Percentiles rank a stretch among this genome's conserved stretches.
phyloP scores from a whole-genome alignment of 1,140 invertebrate species.

The Holcopasites calliopsidis region DNA sequence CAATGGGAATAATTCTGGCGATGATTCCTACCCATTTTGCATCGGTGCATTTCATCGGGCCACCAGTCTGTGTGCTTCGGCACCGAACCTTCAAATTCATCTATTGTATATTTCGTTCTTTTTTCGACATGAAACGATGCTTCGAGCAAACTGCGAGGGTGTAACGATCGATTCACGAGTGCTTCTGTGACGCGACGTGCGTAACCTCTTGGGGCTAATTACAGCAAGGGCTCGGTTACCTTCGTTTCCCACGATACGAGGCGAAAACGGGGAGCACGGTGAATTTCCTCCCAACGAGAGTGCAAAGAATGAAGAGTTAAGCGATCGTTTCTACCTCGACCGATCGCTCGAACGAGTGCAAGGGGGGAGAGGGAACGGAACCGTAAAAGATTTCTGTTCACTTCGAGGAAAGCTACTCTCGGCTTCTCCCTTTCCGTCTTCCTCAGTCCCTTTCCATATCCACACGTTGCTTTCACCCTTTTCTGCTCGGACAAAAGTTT shows the following conservation, averaged over 20 bases:
- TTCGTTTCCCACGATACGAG: constrained; percentile 6
- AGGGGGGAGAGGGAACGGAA: neutral
- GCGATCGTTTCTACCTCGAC: constrained; percentile 53
- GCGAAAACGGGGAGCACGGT: constrained; percentile 24
- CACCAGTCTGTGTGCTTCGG: neutral
- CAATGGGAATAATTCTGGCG: constrained; percentile 44
- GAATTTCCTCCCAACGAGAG: constrained; percentile 34
- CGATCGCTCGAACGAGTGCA: constrained; percentile 50
- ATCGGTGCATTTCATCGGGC: constrained; percentile 19
- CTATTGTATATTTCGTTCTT: neutral
- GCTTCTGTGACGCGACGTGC: neutral
- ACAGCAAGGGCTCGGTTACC: constrained; percentile 9
- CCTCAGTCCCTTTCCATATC: neutral
- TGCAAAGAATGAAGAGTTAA: constrained; percentile 55
- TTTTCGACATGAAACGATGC: neutral
- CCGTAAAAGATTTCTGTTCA: constrained; percentile 45
- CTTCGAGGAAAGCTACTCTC: constrained; percentile 16
- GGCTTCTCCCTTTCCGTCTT: neutral
- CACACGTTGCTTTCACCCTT: constrained; percentile 36
- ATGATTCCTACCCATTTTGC: constrained; percentile 36
- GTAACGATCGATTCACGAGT: constrained; percentile 18
- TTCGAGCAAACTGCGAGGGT: neutral
- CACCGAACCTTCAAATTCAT: neutral
- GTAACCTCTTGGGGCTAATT: constrained; percentile 34
- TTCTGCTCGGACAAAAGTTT: constrained; percentile 37